phyloP scores from a whole-genome alignment of 2,113 vertebrate genomes.

The Collichthys lucidus region DNA sequence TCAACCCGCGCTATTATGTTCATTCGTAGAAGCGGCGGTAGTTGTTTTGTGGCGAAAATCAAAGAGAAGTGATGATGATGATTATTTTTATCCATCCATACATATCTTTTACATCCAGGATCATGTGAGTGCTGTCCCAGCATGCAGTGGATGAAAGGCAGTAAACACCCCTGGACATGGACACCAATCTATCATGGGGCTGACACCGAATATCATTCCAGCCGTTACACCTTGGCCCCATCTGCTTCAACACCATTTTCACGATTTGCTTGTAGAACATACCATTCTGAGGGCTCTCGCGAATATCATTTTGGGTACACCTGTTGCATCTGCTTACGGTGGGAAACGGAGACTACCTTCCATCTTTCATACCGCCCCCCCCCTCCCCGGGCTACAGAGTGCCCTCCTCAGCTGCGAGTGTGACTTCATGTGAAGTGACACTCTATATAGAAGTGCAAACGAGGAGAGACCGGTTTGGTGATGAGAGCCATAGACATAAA shows the following conservation, averaged over 20 bases:
- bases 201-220: slow-evolving; percentile 19
- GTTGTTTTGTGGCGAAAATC: slow-evolving; percentile 16
- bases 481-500: background rate
- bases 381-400: background rate
- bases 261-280: background rate
- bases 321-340: slow-evolving; percentile 15
- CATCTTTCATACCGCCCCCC: background rate
- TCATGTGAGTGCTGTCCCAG: slow-evolving; percentile 31
- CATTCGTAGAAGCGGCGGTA: background rate
- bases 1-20: slow-evolving; percentile 7
- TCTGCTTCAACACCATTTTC: slow-evolving; percentile 5
- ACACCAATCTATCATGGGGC: slow-evolving; percentile 21
- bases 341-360: background rate
- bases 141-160: slow-evolving; percentile 29
- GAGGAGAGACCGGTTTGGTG: slow-evolving; percentile 1
- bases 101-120: slow-evolving; percentile 14
- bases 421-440: slow-evolving; percentile 26
- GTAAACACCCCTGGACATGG: slow-evolving; percentile 33
- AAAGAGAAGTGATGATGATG: background rate
- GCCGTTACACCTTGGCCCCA: background rate
- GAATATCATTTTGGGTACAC: background rate
- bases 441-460: slow-evolving; percentile 2
- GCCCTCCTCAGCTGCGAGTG: background rate
- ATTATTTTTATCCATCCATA: slow-evolving; percentile 31
- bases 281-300: background rate